Evolutionary conservation across 2,888 invertebrate genomes (phyloP), one percentile per base, ranked within the genome.

Genomic region (Magallana nippona): DNA sequence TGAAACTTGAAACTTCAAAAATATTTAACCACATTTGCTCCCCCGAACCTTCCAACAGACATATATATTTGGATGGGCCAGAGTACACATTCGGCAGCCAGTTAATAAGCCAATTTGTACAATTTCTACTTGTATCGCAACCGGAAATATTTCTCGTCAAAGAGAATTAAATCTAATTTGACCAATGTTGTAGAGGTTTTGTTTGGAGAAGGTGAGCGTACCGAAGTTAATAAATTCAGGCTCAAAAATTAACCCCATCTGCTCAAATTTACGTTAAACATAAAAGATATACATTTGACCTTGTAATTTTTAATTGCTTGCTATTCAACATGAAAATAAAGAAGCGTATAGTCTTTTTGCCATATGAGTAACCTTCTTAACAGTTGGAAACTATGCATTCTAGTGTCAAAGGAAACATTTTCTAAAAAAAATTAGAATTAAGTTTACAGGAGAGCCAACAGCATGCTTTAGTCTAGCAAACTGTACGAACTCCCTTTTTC

Each of bases 101-200:
- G 44, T 55, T 82, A 82, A 82, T 71, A 60, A 71, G 82, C 82
- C 60, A 82, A 82, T 82, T 82, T 82, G 55, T 71, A 82, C 27
- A 62, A 82, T 60, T 82, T 55, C 71, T 13, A 55, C 71, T 71
- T 82, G 82, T 82, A 55, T 19, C 44, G 71, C 55, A 82, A 82
- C 81, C 82, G 82, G 82, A 82, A 82, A 82, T 71, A 82, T 60
- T 44, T 55, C 44, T 58, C 55, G 82, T 60, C 82, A 77, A 82
- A 63, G 55, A 55, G 19, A 71, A 82, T 55, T 63, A 56, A 55
- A 71, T 71, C 71, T 82, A 71, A 71, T 82, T 82, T 82, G 71
- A 63, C 57, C 80, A 71, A 71, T 71, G 71, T 13, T 71, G 27
- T 71, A 32, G 71, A 10, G 27, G 15, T 71, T 71, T 71, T 71